Conservation (phyloP, 1,140 invertebrate genomes). For the Drosophila pectinifera region DNA sequence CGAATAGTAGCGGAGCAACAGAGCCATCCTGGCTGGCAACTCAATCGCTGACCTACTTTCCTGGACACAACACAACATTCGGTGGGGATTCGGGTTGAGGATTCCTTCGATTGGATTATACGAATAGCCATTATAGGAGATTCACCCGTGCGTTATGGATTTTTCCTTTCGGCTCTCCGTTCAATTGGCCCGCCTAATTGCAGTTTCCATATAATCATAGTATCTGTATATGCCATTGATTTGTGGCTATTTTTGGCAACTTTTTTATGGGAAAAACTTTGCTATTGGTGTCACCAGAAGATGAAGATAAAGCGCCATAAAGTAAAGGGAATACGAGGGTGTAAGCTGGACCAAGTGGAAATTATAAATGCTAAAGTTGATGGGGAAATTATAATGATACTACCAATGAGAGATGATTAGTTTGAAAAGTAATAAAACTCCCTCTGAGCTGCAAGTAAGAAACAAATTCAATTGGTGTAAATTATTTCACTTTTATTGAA, state of each 20-base stretch:
- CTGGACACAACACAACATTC: constrained; percentile 24
- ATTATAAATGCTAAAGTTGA: constrained; percentile 8
- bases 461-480: constrained; percentile 57
- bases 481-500: constrained; percentile 80
- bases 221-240: constrained; percentile 40
- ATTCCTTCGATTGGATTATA: constrained; percentile 3
- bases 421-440: no score
- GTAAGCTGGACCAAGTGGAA: background rate
- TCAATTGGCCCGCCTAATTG: constrained; percentile 40
- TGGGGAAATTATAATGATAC: constrained; percentile 8
- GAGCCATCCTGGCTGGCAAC: constrained; percentile 51
- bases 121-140: constrained; percentile 1
- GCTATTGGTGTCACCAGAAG: constrained; percentile 34
- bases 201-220: constrained; percentile 38
- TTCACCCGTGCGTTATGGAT: constrained; percentile 23
- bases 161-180: constrained; percentile 2
- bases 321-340: constrained; percentile 1
- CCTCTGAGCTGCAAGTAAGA: background rate
- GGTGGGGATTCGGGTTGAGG: constrained; percentile 10
- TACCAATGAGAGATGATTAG: background rate
- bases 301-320: constrained; percentile 29
- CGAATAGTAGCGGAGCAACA: constrained; percentile 42
- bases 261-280: constrained; percentile 46
- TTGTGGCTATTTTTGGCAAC: constrained; percentile 51
- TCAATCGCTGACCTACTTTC: constrained; percentile 77